Evolutionary conservation across 2,888 invertebrate species (phyloP).

Genomic region (Parasteatoda lunata): DNA sequence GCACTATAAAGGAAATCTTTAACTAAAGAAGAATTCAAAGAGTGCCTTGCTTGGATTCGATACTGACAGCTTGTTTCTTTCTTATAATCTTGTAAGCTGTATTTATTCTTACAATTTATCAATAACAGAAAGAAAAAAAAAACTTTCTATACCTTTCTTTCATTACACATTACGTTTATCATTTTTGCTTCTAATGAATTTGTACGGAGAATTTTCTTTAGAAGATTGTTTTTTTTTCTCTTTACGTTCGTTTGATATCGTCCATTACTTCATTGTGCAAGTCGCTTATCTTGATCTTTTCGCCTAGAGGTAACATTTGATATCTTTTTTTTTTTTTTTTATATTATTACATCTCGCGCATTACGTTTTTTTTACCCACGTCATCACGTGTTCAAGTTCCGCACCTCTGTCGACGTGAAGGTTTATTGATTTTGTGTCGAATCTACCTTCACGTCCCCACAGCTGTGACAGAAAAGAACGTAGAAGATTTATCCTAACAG

Average conservation of each 20-base stretch:
- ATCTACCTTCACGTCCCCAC: conserved; percentile 41
- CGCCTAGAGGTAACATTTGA: conserved; percentile 53
- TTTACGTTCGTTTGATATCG: not conserved
- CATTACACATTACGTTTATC: not conserved
- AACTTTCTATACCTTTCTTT: not conserved
- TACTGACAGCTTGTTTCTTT: not conserved
- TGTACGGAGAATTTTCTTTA: not conserved
- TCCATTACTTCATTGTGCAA: conserved; percentile 20
- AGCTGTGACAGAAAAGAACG: conserved; percentile 47
- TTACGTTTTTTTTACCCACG: conserved; percentile 14
- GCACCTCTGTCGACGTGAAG: conserved; percentile 40
- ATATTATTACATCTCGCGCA: not conserved
- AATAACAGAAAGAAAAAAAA: not conserved
- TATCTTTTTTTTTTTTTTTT: conserved; percentile 18
- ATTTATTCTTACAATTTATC: not conserved
- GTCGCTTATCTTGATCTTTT: conserved; percentile 34
- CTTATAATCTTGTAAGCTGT: not conserved
- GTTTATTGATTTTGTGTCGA: conserved; percentile 59
- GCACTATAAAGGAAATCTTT: too few relatives aligned
- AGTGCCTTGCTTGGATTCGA: not conserved
- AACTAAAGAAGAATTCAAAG: not conserved
- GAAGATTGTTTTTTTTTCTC: not conserved
- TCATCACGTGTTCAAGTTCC: conserved; percentile 48
- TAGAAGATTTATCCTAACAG: conserved; percentile 59
- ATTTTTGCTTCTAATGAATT: conserved; percentile 23